Percentiles rank a stretch among this genome's conserved stretches.
phyloP scores from a whole-genome alignment of 2,888 invertebrate genomes.

The Candidula unifasciata region DNA sequence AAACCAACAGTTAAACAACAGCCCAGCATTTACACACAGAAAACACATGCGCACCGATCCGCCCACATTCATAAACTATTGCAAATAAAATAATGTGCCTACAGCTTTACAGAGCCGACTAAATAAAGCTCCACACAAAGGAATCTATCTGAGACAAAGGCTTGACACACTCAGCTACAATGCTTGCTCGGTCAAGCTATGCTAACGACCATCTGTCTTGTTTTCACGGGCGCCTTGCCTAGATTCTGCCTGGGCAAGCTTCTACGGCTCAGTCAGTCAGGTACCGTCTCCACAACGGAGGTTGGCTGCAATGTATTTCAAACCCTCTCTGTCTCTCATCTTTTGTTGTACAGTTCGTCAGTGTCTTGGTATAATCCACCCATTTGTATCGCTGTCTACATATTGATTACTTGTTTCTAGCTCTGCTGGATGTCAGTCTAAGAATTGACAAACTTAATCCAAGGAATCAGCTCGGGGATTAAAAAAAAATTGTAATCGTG shows the following conservation, averaged over 20 bases:
- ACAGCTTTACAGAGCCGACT: not conserved
- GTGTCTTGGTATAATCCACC: too few species aligned
- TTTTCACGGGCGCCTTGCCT: constrained; percentile 12
- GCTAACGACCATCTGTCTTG: constrained; percentile 43
- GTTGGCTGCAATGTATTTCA: too few species aligned
- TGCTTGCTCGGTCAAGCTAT: constrained; percentile 27
- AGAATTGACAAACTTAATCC: not conserved
- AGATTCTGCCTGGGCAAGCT: not conserved
- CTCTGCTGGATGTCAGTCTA: not conserved
- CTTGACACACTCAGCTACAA: constrained; percentile 21
- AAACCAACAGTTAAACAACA: too few species aligned
- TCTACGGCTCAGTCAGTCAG: too few species aligned
- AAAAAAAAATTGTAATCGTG: not conserved
- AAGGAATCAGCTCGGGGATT: not conserved
- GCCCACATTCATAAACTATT: too few species aligned
- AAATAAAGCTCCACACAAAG: not conserved
- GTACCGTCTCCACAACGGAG: too few species aligned
- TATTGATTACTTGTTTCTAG: too few species aligned
- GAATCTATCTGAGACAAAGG: constrained; percentile 11
- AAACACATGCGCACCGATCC: too few species aligned
- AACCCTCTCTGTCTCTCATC: too few species aligned
- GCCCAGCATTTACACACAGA: too few species aligned
- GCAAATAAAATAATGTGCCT: not conserved
- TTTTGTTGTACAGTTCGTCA: too few species aligned
- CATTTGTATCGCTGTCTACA: too few species aligned